Evolutionary conservation across 2,113 vertebrate species (phyloP).

Genomic region (Stegostoma tigrinum): DNA sequence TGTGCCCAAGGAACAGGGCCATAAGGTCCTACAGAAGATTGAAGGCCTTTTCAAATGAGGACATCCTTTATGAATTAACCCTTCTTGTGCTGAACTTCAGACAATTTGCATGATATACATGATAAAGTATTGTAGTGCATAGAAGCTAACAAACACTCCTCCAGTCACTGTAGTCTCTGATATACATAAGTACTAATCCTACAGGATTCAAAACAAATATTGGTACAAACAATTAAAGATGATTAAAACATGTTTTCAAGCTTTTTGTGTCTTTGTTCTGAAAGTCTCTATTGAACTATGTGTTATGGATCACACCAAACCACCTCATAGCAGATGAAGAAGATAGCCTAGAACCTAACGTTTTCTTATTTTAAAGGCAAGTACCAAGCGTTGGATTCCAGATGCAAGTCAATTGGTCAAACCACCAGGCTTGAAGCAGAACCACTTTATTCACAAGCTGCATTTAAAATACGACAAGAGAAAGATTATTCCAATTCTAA

Average conservation of each 20-base stretch:
- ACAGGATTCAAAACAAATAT: not conserved
- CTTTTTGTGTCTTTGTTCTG: not conserved
- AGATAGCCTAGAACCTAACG: too few relatives aligned
- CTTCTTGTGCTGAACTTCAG: not conserved
- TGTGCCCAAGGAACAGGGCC: not conserved
- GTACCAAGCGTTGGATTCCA: too few relatives aligned
- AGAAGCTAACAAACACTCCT: not conserved
- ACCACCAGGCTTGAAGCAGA: too few relatives aligned
- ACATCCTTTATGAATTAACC: not conserved
- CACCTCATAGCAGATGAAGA: too few relatives aligned
- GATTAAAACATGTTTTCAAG: not conserved
- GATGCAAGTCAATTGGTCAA: too few relatives aligned
- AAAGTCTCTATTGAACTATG: not conserved
- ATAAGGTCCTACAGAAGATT: not conserved
- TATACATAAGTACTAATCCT: constrained; percentile 19
- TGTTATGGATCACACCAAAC: too few relatives aligned
- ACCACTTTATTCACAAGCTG: too few relatives aligned
- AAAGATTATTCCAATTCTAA: too few relatives aligned
- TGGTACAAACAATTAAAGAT: constrained; percentile 19
- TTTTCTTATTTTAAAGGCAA: too few relatives aligned
- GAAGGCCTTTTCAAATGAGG: not conserved
- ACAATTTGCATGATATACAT: not conserved
- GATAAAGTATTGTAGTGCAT: not conserved
- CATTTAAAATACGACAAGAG: too few relatives aligned
- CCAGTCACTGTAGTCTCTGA: not conserved